Percentiles rank a stretch among this genome's conserved stretches.
These are phyloP conservation scores for Lampris megalopsis DNA, from an alignment of 2,113 vertebrate species.

Conservation along the genomic window DNA sequence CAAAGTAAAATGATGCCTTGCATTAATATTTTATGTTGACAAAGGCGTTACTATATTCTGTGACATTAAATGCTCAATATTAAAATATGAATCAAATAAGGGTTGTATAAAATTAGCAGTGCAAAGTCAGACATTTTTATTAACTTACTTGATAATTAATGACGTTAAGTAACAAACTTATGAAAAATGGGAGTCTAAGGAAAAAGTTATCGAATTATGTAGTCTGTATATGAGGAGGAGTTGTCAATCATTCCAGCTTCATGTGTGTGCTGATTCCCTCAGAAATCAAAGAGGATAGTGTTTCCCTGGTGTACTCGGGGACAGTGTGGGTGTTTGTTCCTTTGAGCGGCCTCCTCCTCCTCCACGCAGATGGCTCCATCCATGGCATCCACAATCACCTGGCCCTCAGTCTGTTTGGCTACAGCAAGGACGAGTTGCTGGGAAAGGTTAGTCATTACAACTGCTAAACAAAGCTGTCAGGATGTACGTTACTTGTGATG, in stretches of 20 bases:
- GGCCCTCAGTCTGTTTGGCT: conserved; percentile 88
- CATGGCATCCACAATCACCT: conserved; percentile 86
- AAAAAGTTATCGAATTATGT: too few relatives aligned
- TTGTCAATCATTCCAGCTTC: neutral
- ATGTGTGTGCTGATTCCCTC: conserved; percentile 7
- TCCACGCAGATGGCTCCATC: conserved; percentile 87
- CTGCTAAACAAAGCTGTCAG: neutral
- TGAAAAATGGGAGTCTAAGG: too few relatives aligned
- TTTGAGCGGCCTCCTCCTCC: conserved; percentile 87
- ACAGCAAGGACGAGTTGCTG: conserved; percentile 84
- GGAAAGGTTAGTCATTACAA: conserved; percentile 85
- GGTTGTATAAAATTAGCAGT: neutral
- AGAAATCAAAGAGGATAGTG: conserved; percentile 48
- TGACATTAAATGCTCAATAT: neutral
- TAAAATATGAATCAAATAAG: neutral
- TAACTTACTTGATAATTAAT: too few relatives aligned
- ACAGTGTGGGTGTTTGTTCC: conserved; percentile 87
- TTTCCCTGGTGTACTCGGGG: conserved; percentile 80
- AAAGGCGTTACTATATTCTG: too few relatives aligned
- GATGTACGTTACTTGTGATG: neutral
- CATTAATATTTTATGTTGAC: neutral
- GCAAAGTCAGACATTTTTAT: too few relatives aligned
- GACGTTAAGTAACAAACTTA: too few relatives aligned
- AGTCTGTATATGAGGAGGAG: neutral
- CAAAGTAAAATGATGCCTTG: too few relatives aligned